Evolutionary conservation across 2,113 vertebrate genomes (phyloP).

Genomic region (Chaenocephalus aceratus): DNA sequence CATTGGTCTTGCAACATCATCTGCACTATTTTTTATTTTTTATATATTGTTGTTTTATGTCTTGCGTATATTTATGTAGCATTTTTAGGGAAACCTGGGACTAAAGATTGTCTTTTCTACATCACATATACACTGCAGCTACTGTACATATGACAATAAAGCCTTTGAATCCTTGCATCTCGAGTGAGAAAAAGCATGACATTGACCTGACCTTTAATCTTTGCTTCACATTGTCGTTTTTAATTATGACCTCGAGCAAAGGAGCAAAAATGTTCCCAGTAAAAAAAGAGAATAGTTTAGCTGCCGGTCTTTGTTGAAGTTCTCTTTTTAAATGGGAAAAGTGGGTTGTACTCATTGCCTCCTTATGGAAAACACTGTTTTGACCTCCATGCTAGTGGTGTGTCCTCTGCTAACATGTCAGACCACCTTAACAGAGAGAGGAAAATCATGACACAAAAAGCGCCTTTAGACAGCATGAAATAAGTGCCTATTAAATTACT

Average conservation of each 20-base stretch:
- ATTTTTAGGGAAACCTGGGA: no score
- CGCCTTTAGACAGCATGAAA: neutral
- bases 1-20: no score
- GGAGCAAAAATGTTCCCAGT: no score
- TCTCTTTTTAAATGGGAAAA: constrained; percentile 11
- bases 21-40: no score
- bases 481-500: neutral
- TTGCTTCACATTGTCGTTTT: neutral
- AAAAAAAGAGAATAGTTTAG: neutral
- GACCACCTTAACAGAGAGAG: constrained; percentile 35
- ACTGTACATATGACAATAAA: no score
- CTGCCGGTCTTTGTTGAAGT: neutral
- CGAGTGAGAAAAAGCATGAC: neutral
- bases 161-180: no score
- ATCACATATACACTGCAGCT: no score
- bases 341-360: neutral
- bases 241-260: neutral
- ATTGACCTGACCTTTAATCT: neutral
- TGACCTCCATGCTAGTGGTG: neutral
- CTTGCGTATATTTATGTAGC: no score
- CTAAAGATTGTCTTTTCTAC: no score
- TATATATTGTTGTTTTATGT: no score
- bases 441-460: neutral
- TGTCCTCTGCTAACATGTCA: constrained; percentile 41
- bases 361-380: constrained; percentile 3